phyloP scores from a whole-genome alignment of 2,797 vertebrate species.

The Bradypus variegatus region DNA sequence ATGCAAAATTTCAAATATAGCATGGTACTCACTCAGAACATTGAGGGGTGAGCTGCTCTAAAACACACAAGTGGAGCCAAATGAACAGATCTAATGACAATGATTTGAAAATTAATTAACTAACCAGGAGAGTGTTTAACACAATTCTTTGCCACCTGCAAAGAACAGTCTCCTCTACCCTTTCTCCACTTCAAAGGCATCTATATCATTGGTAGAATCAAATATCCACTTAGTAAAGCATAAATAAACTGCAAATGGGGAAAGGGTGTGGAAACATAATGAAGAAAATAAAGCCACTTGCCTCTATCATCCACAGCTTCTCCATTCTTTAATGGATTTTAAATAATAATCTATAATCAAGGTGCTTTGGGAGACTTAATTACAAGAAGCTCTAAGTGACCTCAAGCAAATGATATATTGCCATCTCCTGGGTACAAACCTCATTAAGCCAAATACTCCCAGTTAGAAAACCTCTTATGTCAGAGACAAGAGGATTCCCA shows the following conservation, averaged over 20 bases:
- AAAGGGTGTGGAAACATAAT: not conserved
- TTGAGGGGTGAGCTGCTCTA: not conserved
- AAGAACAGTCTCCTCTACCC: not conserved
- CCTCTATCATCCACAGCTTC: constrained; percentile 41
- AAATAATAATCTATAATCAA: constrained; percentile 45
- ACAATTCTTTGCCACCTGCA: constrained; percentile 29
- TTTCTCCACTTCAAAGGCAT: constrained; percentile 32
- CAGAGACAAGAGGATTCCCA: constrained; percentile 44
- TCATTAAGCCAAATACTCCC: constrained; percentile 20
- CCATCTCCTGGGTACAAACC: constrained; percentile 7
- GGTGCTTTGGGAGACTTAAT: constrained; percentile 25
- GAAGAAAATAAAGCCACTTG: constrained; percentile 47
- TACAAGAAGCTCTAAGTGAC: constrained; percentile 34
- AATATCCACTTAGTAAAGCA: constrained; percentile 13
- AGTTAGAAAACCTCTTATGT: constrained; percentile 51
- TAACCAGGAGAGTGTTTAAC: constrained; percentile 18
- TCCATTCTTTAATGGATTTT: constrained; percentile 47
- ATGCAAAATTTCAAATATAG: not conserved
- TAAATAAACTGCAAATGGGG: constrained; percentile 40
- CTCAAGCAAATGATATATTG: constrained; percentile 30
- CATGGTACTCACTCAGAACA: not conserved
- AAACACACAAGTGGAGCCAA: not conserved
- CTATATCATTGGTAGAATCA: constrained; percentile 19
- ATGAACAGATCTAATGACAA: constrained; percentile 9
- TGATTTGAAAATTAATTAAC: constrained; percentile 32